Conservation (phyloP, 2,797 vertebrate species). For the Catostomus latipinnis region DNA sequence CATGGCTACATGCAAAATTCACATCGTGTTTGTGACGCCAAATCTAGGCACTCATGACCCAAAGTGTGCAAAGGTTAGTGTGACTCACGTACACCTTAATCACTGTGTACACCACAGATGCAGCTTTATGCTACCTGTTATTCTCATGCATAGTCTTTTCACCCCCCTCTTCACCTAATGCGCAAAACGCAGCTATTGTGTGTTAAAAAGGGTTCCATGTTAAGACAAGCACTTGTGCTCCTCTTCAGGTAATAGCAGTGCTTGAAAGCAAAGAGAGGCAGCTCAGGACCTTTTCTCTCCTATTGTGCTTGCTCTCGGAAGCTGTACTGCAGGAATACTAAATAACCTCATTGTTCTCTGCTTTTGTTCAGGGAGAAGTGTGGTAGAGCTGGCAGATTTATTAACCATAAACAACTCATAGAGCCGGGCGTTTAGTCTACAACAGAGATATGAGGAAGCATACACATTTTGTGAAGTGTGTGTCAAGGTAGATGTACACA, state of each 20-base stretch:
- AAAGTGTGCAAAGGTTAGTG: constrained; percentile 32
- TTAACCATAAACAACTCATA: constrained; percentile 45
- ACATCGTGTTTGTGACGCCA: too few species aligned
- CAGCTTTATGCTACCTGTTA: constrained; percentile 35
- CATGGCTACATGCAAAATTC: constrained; percentile 1
- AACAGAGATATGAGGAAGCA: not conserved
- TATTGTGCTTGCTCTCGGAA: constrained; percentile 56
- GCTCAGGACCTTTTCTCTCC: constrained; percentile 41
- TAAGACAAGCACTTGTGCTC: constrained; percentile 58
- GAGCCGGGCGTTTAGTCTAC: constrained; percentile 19
- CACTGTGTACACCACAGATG: constrained; percentile 44
- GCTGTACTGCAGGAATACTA: constrained; percentile 53
- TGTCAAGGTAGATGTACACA: constrained; percentile 16
- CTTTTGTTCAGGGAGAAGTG: constrained; percentile 50
- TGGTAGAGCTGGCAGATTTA: constrained; percentile 23
- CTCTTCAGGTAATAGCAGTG: constrained; percentile 55
- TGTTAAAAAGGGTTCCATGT: constrained; percentile 50
- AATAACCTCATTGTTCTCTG: constrained; percentile 57
- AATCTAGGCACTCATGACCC: not conserved
- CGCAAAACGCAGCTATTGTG: constrained; percentile 38
- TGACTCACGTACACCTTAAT: constrained; percentile 41
- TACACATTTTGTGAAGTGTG: not conserved
- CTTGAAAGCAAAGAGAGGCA: constrained; percentile 42
- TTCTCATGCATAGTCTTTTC: constrained; percentile 16
- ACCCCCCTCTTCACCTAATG: constrained; percentile 25